Evolutionary conservation across 2,113 vertebrate genomes (phyloP).

Genomic region (Salvelinus namaycush): DNA sequence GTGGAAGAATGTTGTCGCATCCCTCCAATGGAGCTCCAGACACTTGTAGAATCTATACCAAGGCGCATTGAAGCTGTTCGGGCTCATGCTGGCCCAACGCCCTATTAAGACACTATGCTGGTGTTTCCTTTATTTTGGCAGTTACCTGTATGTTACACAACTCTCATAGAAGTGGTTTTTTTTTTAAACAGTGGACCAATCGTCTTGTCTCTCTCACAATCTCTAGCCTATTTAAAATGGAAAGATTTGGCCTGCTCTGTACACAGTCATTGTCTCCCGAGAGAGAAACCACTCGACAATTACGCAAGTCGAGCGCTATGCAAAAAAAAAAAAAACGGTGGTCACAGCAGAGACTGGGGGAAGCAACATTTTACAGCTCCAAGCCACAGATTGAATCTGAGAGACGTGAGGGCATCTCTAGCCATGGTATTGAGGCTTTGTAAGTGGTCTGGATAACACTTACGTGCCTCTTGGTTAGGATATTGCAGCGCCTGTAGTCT

Average conservation of each 20-base stretch:
- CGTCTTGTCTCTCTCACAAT: background rate
- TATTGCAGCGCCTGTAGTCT: background rate
- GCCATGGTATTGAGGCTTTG: constrained; percentile 53
- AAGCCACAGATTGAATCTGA: constrained; percentile 82
- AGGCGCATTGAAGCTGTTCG: no score
- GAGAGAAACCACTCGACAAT: constrained; percentile 66
- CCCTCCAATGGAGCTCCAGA: no score
- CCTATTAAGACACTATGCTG: no score
- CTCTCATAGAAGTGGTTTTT: no score
- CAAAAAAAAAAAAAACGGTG: constrained; percentile 59
- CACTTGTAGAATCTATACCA: no score
- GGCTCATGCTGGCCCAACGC: no score
- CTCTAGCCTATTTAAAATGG: constrained; percentile 2
- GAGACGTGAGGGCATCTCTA: constrained; percentile 73
- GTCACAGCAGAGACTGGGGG: constrained; percentile 66
- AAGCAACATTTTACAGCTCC: constrained; percentile 71
- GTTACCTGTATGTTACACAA: no score
- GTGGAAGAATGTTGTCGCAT: no score
- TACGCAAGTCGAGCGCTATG: constrained; percentile 72
- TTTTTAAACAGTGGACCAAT: background rate
- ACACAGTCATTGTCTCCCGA: constrained; percentile 56
- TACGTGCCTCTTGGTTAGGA: constrained; percentile 54
- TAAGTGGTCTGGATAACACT: constrained; percentile 60
- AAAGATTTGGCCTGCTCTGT: constrained; percentile 49
- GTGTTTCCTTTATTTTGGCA: no score